Base-by-base conservation (phyloP, 2,888 invertebrate species). In the Trichopria drosophilae region DNA sequence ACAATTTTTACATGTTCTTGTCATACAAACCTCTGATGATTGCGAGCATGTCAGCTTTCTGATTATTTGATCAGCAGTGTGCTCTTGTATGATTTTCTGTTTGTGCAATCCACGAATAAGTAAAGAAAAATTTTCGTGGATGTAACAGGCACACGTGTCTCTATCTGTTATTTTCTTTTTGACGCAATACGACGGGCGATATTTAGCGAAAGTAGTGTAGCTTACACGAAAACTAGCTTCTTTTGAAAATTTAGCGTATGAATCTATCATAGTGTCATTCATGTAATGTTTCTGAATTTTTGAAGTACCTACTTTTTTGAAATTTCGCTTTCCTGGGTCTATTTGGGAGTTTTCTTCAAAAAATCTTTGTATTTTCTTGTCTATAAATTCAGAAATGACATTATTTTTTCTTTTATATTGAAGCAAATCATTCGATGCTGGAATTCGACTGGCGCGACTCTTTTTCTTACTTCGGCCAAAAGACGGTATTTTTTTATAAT, bases 111-210 rank as follows among this genome's bases (percentile, higher is more conserved):
- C n/a, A n/a, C n/a, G n/a, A n/a, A n/a, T n/a, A n/a, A n/a, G n/a
- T n/a, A 29, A 29, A 12, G 15, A 32, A 19, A 55, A 51, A 47
- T 51, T 55, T 42, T 47, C 51, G 24, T 55, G 54, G 26, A 43
- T 42, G 12, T 47, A 35, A 32, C 54, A 55, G 19, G 47, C 51
- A 55, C 54, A 51, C 19, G 47, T 47, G 28, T 54, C 34, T 19
- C 51, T 36, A 32, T 46, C 16, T 15, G 42, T 51, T 10, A 53
- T 32, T 53, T 53, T 44, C n/a, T 23, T 45, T 34, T 26, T 42
- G 16, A 50, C 31, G 26, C 44, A 46, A 39, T 48, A 52, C 5
- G n/a, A 20, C 31, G 52, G 47, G 12, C 52, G 46, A 12, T 12
- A 47, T 40, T 31, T 51, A 20, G 35, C 35, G 22, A 45, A 51